Conservation (phyloP, 1,140 invertebrate species). For the Thaumetopoea pityocampa region DNA sequence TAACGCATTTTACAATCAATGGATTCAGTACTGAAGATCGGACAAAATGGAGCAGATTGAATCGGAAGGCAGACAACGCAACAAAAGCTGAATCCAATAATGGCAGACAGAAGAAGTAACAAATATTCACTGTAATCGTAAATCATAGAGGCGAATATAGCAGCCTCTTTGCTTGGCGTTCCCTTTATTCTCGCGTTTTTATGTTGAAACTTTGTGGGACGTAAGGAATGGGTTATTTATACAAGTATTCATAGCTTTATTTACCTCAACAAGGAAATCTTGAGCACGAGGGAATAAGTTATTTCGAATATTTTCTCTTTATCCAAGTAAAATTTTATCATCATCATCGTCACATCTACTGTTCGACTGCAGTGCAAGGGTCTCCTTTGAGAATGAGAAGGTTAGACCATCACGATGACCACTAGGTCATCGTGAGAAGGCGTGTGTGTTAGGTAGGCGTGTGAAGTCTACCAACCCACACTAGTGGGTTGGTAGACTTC, state of each 20-base stretch:
- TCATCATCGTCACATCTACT: too few species aligned
- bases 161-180: constrained; percentile 28
- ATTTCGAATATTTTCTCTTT: constrained; percentile 12
- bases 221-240: constrained; percentile 51
- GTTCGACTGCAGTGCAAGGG: too few species aligned
- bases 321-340: too few species aligned
- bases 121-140: constrained; percentile 37
- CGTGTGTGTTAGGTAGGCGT: too few species aligned
- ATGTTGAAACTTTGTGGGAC: constrained; percentile 33
- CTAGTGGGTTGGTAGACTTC: too few species aligned
- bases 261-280: constrained; percentile 25
- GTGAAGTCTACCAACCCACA: too few species aligned
- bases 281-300: constrained; percentile 13
- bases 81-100: constrained; percentile 13
- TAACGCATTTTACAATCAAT: neutral
- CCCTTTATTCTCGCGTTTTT: constrained; percentile 42
- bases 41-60: too few species aligned
- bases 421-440: too few species aligned
- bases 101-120: too few species aligned
- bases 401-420: too few species aligned
- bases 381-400: too few species aligned
- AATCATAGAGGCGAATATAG: constrained; percentile 46
- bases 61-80: neutral
- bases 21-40: too few species aligned
- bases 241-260: constrained; percentile 35